A percentile compares a stretch with the other conserved stretches of the same genome.
These are phyloP conservation scores for Stylophora pistillata DNA, from an alignment of 64 coral and sea anemone genomes.

Conservation along the genomic window DNA sequence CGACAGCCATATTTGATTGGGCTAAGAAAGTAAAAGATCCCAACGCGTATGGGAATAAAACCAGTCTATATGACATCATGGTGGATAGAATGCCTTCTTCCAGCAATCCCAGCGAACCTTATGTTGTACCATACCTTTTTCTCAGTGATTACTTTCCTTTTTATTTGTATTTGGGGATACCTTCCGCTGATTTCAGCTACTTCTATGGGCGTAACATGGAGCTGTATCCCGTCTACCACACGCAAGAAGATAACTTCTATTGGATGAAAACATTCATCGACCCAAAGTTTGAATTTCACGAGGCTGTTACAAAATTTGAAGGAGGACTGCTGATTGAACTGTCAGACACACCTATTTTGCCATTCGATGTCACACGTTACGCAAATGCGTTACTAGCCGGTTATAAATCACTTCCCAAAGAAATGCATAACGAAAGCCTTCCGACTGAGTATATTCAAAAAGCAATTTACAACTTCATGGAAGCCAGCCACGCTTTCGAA, in stretches of 20 bases:
- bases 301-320: constrained; percentile 61
- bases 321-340: constrained; percentile 62
- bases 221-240: constrained; percentile 83
- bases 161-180: constrained; percentile 70
- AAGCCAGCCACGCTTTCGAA: constrained; percentile 55
- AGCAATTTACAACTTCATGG: constrained; percentile 60
- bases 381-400: constrained; percentile 14
- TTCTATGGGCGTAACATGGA: constrained; percentile 33
- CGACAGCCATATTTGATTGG: constrained; percentile 46
- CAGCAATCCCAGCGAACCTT: constrained; percentile 46
- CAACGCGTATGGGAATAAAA: constrained; percentile 68
- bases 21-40: constrained; percentile 82
- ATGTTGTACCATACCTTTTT: constrained; percentile 42
- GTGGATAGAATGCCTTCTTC: constrained; percentile 51
- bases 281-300: constrained; percentile 75
- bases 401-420: constrained; percentile 10
- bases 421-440: constrained; percentile 15
- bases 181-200: constrained; percentile 66
- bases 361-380: constrained; percentile 62
- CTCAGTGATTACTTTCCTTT: constrained; percentile 79
- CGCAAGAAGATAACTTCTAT: constrained; percentile 77
- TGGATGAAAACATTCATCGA: constrained; percentile 83
- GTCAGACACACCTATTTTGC: constrained; percentile 59
- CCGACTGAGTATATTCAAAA: constrained; percentile 40
- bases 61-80: constrained; percentile 84